Conservation (phyloP, 2,888 invertebrate species). For the Sepiola atlantica region DNA sequence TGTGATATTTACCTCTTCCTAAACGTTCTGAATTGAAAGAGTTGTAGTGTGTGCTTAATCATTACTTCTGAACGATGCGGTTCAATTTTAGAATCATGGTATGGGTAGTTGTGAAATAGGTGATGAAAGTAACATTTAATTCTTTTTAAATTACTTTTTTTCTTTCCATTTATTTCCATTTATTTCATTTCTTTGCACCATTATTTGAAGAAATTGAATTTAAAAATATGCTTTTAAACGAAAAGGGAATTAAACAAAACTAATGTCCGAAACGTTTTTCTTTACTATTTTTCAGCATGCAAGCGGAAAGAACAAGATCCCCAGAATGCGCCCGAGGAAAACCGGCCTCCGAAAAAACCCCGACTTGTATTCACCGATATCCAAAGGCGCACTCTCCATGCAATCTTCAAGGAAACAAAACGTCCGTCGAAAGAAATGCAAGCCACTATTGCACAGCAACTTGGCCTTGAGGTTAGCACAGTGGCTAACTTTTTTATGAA, state of each 20-base stretch:
- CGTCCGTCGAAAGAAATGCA: slow-evolving; percentile 99
- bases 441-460: slow-evolving; percentile 97
- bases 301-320: slow-evolving; percentile 76
- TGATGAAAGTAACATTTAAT: too few relatives aligned
- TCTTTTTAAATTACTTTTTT: not conserved
- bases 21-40: too few relatives aligned
- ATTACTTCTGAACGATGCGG: too few relatives aligned
- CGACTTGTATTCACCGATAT: slow-evolving; percentile 99
- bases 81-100: too few relatives aligned
- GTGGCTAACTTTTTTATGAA: slow-evolving; percentile 99
- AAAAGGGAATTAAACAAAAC: not conserved
- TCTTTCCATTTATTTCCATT: not conserved
- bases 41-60: too few relatives aligned
- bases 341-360: slow-evolving; percentile 94
- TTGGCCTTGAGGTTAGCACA: slow-evolving; percentile 96
- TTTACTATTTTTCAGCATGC: slow-evolving; percentile 82
- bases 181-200: not conserved
- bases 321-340: slow-evolving; percentile 68
- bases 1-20: too few relatives aligned
- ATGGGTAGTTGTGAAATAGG: too few relatives aligned
- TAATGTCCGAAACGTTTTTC: not conserved
- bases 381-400: slow-evolving; percentile 99
- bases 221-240: not conserved
- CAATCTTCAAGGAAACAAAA: slow-evolving; percentile 99
- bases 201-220: not conserved